Percentiles rank a stretch among this genome's conserved stretches.
Evolutionary conservation across 2,113 vertebrate species (phyloP).

Genomic region (Micromys minutus): DNA sequence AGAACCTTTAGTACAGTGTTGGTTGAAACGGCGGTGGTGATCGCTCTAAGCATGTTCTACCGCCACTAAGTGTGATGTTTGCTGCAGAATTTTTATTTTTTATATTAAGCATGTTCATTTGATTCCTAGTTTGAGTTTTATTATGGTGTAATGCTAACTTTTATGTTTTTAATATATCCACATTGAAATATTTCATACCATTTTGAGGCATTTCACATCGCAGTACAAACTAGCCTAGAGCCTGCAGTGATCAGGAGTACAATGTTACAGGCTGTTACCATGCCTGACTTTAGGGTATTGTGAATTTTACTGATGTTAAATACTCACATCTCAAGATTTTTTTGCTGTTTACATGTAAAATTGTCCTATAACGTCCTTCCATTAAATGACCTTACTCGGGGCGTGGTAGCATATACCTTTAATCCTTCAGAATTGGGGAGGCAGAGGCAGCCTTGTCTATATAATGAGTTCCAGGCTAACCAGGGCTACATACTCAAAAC

Average conservation of each 20-base stretch:
- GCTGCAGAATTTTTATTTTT: not conserved
- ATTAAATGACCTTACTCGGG: constrained; percentile 7
- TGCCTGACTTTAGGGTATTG: not conserved
- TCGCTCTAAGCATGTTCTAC: not conserved
- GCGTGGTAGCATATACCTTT: not conserved
- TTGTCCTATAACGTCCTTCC: not conserved
- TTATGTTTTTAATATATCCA: constrained; percentile 30
- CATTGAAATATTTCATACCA: not conserved
- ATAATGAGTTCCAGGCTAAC: not conserved
- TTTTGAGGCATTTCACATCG: not conserved
- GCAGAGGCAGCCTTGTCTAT: not conserved
- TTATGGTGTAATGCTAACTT: not conserved
- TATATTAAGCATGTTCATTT: not conserved
- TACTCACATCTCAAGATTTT: not conserved
- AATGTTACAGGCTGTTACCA: not conserved
- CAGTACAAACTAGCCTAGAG: not conserved
- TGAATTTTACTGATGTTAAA: not conserved
- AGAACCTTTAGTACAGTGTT: not conserved
- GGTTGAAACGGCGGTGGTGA: not conserved
- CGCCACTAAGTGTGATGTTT: constrained; percentile 23
- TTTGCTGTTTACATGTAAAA: constrained; percentile 36
- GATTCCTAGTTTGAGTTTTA: constrained; percentile 32
- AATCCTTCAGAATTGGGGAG: not conserved
- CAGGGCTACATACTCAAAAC: not conserved
- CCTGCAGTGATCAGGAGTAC: not conserved